Base-by-base conservation (phyloP, 2,113 vertebrate genomes). In the Forbesichthys agassizii region DNA sequence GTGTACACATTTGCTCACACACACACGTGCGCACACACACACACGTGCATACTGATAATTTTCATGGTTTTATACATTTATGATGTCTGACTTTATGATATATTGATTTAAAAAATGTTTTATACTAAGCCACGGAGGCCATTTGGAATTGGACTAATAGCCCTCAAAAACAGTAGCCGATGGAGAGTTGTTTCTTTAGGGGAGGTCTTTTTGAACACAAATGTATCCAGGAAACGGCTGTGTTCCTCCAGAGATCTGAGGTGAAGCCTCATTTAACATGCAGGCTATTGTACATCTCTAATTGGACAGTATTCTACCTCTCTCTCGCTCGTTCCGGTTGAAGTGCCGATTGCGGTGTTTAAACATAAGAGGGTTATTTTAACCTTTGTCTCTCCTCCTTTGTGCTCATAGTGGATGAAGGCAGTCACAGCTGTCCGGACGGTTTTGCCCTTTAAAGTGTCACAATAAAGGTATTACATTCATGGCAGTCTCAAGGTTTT, bases 201-300 rank as follows among this genome's bases (percentile, higher is more conserved):
- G n/a, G 62, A 20, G 14, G 1, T 42, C 2, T 33, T 48, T 69
- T 58, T 46, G 58, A 13, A 42, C 27, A 12, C 4, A 14, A 48
- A 3, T 42, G 36, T 42, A 6, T 42, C 27, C 1, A 3, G 27
- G 27, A 27, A 27, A 27, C 27, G 2, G 27, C 27, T 6, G n/a
- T 10, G 18, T 16, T 48, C 54, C 33, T 46, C 51, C 11, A 33
- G 53, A 33, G 3, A 56, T 33, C 58, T 48, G 59, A 61, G 56
- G 7, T 33, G 16, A 66, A 27, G 74, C 47, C 9, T 68, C 11
- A n/a, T 68, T 74, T 61, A 60, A 56, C 16, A 65, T 18, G 33
- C 46, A 33, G 54, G 49, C 20, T 55, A 36, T 63, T 70, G 11
- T 69, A 57, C 65, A 57, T 57, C 42, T 48, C 16, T 49, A 61